Evolutionary conservation across 1,140 invertebrate species (phyloP), one percentile per base, ranked within the genome.

Genomic region (Potamilus streckersoni): DNA sequence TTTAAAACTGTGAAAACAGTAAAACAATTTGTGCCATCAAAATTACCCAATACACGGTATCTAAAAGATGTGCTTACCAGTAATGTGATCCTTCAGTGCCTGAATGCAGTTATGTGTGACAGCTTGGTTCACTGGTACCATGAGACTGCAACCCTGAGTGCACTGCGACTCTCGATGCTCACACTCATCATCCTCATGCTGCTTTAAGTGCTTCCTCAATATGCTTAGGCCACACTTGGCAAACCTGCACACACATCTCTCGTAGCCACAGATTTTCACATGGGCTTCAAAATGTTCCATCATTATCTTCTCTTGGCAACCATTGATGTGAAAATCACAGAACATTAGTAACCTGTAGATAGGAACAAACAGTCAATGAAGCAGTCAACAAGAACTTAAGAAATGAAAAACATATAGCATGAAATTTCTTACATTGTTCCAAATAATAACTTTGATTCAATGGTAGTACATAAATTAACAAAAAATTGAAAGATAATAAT

Each of bases 281-380:
- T 79, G 77, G 15, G 68, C 27, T 19, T 79, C 77, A 74, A 64
- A 79, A 13, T 74, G 60, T 67, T 79, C 77, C 61, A 79, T 20
- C 68, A 74, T 73, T 16, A 79, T 73, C 62, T 71, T 76, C 70
- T 79, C 78, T 8, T 58, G 2, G 56, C 78, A 79, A 17, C 78
- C 78, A 76, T 77, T 72, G 31, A 61, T 49, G 23, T 69, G 64
- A 23, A 49, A 72, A 23, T 77, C 75, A 77, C 75, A 77, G 20
- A 77, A 55, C 75, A 77, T 77, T 65, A 77, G 19, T 16, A 77
- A 55, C 65, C 75, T 77, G 63, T 31, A 70, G n/a, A 57, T 11
- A 74, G 11, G 20, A 60, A 27, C 55, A 61, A 2, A 49, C 55
- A 0, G 38, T 49, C 38, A 49, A 49, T 49, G 38, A 49, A 49